These are phyloP conservation scores for Caloenas nicobarica DNA, from an alignment of 2,113 vertebrate species.

Conservation along the genomic window DNA sequence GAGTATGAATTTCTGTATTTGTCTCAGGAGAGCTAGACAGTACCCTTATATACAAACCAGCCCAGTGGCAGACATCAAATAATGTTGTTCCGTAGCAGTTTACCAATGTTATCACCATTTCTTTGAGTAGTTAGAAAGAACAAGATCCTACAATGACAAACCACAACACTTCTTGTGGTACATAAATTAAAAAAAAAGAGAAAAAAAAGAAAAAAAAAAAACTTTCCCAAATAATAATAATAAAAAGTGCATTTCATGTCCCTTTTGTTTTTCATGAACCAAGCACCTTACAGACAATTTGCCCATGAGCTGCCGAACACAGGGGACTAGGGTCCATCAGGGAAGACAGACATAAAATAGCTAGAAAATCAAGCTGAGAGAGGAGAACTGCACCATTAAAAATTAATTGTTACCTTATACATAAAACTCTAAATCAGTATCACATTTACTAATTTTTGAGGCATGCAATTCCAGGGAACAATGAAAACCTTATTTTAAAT, in stretches of 20 bases:
- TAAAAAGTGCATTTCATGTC: background rate
- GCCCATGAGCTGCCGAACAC: background rate
- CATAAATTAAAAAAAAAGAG: background rate
- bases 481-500: background rate
- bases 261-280: background rate
- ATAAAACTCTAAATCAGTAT: background rate
- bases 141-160: constrained; percentile 1
- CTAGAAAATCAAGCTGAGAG: background rate
- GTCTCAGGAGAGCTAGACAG: background rate
- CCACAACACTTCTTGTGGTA: background rate
- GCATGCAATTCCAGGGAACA: background rate
- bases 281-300: background rate
- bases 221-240: background rate
- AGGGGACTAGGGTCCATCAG: background rate
- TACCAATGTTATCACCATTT: background rate
- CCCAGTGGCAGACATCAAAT: constrained; percentile 1
- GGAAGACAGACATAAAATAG: background rate
- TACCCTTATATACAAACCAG: background rate
- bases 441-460: background rate
- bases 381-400: background rate
- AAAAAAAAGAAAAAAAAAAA: background rate
- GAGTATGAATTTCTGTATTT: background rate
- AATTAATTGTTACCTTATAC: background rate
- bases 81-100: background rate
- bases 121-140: background rate